phyloP scores from a whole-genome alignment of 1,140 invertebrate species.

The Formica selysi region DNA sequence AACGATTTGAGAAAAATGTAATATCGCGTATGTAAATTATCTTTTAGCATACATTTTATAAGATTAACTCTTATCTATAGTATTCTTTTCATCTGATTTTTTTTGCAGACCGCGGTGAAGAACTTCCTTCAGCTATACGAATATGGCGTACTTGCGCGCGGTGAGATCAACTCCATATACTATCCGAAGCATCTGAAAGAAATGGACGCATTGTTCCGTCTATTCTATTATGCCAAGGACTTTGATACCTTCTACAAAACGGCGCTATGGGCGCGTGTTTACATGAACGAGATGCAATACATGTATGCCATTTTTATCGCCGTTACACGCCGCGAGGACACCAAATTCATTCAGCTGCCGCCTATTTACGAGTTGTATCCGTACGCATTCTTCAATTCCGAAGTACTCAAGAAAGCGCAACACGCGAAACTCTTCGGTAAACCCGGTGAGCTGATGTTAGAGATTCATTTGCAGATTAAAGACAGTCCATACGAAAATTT shows the following conservation, averaged over 20 bases:
- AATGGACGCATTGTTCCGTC: slow-evolving; percentile 86
- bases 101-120: slow-evolving; percentile 79
- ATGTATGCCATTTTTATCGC: slow-evolving; percentile 88
- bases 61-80: not conserved
- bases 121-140: slow-evolving; percentile 80
- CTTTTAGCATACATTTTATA: not conserved
- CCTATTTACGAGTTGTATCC: slow-evolving; percentile 89
- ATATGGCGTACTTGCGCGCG: slow-evolving; percentile 85
- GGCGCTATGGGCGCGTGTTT: slow-evolving; percentile 87
- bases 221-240: slow-evolving; percentile 89
- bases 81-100: slow-evolving; percentile 21
- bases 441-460: slow-evolving; percentile 62
- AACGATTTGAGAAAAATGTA: not conserved
- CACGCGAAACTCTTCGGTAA: slow-evolving; percentile 75
- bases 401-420: slow-evolving; percentile 78
- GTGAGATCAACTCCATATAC: slow-evolving; percentile 87
- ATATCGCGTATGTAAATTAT: not conserved
- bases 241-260: slow-evolving; percentile 89
- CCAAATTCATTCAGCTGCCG: slow-evolving; percentile 87
- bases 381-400: slow-evolving; percentile 87
- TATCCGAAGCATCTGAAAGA: slow-evolving; percentile 86
- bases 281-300: slow-evolving; percentile 89
- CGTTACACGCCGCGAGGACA: slow-evolving; percentile 88
- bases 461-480: not conserved
- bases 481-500: not conserved